Evolutionary conservation across 2,888 invertebrate genomes (phyloP), one percentile per base, ranked within the genome.

Genomic region (Onchidella celtica): DNA sequence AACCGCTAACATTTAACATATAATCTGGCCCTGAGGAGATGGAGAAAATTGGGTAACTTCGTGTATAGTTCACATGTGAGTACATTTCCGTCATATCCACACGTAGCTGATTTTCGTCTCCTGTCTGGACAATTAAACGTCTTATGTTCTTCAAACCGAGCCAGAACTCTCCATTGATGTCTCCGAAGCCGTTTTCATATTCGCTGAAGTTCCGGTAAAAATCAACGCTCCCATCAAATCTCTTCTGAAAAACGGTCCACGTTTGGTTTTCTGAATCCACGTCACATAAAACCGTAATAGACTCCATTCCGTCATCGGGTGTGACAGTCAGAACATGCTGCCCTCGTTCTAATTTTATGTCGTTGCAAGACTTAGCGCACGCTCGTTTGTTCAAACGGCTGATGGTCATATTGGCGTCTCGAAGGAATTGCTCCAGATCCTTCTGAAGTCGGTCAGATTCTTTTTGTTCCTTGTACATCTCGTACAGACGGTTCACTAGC

Each of bases 211-310:
- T 61, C 61, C 70, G 1, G 21, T 70, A 70, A 36, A 78, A 78
- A 24, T 78, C 78, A 1, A 78, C 78, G 32, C 61, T 61, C 0
- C 78, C 78, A 40, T 78, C 24, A 61, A 61, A 70, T 2, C 78
- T 40, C 32, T 70, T 78, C 61, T 78, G 78, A 21, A 70, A 69
- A 21, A 78, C 77, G 3, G 69, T 77, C 77, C 77, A 77, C 14
- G 24, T 55, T 27, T 68, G 59, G 2, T 40, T 29, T 11, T 9
- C 57, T 17, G 24, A 14, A 0, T 9, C 24, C 1, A 32, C 77
- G 29, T 77, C 57, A 36, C 77, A 77, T 21, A 77, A 6, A 59
- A 69, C 77, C 17, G 63, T 36, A 32, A 77, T 69, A 0, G 55
- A 57, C 2, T 69, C 69, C 0, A 69, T 27, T 1, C 69, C 69